phyloP scores from a whole-genome alignment of 1,140 invertebrate genomes.

The Drosophila repleta region DNA sequence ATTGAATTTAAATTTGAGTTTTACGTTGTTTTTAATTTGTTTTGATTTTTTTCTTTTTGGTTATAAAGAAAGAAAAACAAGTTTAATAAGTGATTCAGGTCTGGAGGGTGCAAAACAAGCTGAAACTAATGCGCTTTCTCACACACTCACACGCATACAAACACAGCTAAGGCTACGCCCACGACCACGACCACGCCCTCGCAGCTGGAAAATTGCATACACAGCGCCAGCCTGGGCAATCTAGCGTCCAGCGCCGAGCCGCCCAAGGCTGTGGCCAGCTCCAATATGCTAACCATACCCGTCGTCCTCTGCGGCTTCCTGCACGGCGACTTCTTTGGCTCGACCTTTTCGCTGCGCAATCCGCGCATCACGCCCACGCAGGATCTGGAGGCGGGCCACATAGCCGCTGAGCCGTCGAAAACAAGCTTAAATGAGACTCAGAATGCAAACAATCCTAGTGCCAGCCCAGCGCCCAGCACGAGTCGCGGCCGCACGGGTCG shows the following conservation, averaged over 20 bases:
- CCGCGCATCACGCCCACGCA: slow-evolving; percentile 47
- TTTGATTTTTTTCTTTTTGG: background rate
- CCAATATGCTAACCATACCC: slow-evolving; percentile 69
- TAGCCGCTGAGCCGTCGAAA: slow-evolving; percentile 1
- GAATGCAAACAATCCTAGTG: background rate
- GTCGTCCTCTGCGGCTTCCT: slow-evolving; percentile 78
- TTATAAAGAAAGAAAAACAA: slow-evolving; percentile 9
- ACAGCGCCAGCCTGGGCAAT: slow-evolving; percentile 56
- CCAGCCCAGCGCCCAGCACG: slow-evolving; percentile 32
- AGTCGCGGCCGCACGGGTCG: slow-evolving; percentile 60
- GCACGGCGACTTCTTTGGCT: slow-evolving; percentile 78
- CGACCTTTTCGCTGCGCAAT: slow-evolving; percentile 65
- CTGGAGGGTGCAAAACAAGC: slow-evolving; percentile 20
- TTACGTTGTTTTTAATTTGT: slow-evolving; percentile 68
- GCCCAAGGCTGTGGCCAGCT: slow-evolving; percentile 23
- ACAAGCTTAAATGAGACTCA: too few relatives aligned
- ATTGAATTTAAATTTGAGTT: slow-evolving; percentile 67
- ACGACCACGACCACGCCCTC: slow-evolving; percentile 16
- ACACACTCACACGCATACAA: slow-evolving; percentile 19
- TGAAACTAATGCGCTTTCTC: slow-evolving; percentile 42
- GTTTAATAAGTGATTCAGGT: background rate
- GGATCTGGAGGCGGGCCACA: slow-evolving; percentile 58
- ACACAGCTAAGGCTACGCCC: slow-evolving; percentile 1
- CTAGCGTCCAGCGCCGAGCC: slow-evolving; percentile 36
- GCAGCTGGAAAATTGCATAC: slow-evolving; percentile 49